Base-by-base conservation (phyloP, 2,888 invertebrate genomes). In the Crioceris asparagi region DNA sequence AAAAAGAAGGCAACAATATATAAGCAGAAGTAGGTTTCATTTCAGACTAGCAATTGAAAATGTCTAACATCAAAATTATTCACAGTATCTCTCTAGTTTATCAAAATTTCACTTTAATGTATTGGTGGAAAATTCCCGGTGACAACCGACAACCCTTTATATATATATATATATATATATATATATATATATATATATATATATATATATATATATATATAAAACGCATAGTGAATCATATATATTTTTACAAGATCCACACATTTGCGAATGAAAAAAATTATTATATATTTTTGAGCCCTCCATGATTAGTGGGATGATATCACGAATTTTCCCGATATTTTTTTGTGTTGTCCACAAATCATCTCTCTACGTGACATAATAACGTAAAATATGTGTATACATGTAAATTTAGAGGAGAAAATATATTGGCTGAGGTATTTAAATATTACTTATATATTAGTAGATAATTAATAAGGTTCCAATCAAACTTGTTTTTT, bases 351-450 rank as follows among this genome's bases (percentile, higher is more conserved):
- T n/a, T n/a, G n/a, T n/a, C n/a, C n/a, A n/a, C n/a, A n/a, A n/a
- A n/a, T n/a, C n/a, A n/a, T n/a, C 17, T 23, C 11, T 25, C 21
- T 29, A 29, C 11, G 12, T n/a, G 29, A 31, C n/a, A n/a, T n/a
- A 17, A 26, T 39, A 45, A 39, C 35, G 29, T 32, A 23, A 21
- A 32, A 37, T 29, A 34, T 40, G 31, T 12, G 7, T 27, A 15
- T 27, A 27, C 27, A 26, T 17, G 23, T 36, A 27, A 12, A 27
- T 14, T 14, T 15, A 14, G 12, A 27, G 27, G 10, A 27, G 3
- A n/a, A n/a, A n/a, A 41, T 32, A 40, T 44, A 54, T 53, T 59
- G 62, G 60, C 60, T 61, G 61, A 61, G 61, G 61, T 57, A 59
- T 59, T 60, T 58, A 56, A 54, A 27, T 27, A 27, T 12, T 54